Base-by-base conservation (phyloP, 2,113 vertebrate genomes). In the Hyperoodon ampullatus region DNA sequence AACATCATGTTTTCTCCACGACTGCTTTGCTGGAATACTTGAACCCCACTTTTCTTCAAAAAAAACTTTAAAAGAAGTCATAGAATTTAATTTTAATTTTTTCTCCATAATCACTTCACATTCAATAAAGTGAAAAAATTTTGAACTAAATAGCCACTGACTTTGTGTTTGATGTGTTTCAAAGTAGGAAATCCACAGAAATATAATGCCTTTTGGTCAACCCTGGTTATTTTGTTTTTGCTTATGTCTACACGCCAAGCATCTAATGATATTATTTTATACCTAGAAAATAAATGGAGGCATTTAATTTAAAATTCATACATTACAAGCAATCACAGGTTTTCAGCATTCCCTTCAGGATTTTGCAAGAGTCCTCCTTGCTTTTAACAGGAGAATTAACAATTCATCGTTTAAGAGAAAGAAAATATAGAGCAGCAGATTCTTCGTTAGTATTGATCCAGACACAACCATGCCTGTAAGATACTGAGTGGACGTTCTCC, bases 111-210 rank as follows among this genome's bases (percentile, higher is more conserved):
- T 88, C 80, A 88, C 8, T 50, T 96, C 8, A 88, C 19, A 78
- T 47, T 50, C 94, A 97, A 97, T 72, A 95, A 97, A 90, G 30
- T 71, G 0, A 60, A 63, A 96, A 94, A 93, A 92, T 7, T 26
- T 13, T 75, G 78, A 89, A 95, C 88, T 86, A 72, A 95, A 47
- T 72, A 97, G 60, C 78, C 26, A 96, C 98, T 98, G 98, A 99
- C 99, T 99, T 99, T 99, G 98, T 99, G 99, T 70, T 98, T 99
- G 98, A 99, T 99, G 98, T 99, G 99, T 61, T 99, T 99, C 97
- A 99, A 98, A 35, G 99, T 99, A 96, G 99, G 99, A 98, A 99
- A 99, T 90, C 99, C 99, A 96, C 99, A 99, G 98, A 99, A 99
- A 98, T 99, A 99, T 10, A 99, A 98, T 19, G 98, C 98, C 12